These are phyloP conservation scores for Bombus huntii DNA, from an alignment of 1,140 invertebrate genomes.

Conservation along the genomic window DNA sequence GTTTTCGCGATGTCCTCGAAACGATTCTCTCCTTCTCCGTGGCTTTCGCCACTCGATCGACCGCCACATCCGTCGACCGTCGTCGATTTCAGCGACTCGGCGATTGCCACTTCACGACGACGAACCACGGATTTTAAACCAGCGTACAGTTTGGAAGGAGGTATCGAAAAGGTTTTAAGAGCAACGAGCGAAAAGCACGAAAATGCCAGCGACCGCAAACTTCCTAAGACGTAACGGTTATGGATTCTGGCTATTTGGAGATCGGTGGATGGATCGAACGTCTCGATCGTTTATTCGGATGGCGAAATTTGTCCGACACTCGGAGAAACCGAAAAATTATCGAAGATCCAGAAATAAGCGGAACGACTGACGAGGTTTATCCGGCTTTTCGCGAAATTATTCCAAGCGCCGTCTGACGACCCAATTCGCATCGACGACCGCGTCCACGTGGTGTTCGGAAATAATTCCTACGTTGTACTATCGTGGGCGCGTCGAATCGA, in stretches of 20 bases:
- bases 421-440: conserved; percentile 51
- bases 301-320: background rate
- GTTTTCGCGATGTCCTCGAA: conserved; percentile 63
- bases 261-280: background rate
- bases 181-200: too few relatives aligned
- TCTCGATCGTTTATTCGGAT: background rate
- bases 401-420: conserved; percentile 59
- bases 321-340: conserved; percentile 34
- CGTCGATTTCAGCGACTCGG: background rate
- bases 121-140: accelerated
- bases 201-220: background rate
- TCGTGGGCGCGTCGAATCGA: conserved; percentile 23
- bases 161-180: accelerated
- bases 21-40: conserved; percentile 51
- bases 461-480: conserved; percentile 55
- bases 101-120: too few relatives aligned
- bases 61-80: background rate
- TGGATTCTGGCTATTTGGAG: conserved; percentile 8
- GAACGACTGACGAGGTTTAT: background rate
- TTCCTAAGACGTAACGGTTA: background rate
- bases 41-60: background rate
- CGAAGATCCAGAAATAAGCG: conserved; percentile 48
- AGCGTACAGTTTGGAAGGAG: too few relatives aligned
- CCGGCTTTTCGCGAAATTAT: conserved; percentile 51
- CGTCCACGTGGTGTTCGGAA: conserved; percentile 34